Conservation (phyloP, 2,797 vertebrate species). For the Nyctibius grandis region DNA sequence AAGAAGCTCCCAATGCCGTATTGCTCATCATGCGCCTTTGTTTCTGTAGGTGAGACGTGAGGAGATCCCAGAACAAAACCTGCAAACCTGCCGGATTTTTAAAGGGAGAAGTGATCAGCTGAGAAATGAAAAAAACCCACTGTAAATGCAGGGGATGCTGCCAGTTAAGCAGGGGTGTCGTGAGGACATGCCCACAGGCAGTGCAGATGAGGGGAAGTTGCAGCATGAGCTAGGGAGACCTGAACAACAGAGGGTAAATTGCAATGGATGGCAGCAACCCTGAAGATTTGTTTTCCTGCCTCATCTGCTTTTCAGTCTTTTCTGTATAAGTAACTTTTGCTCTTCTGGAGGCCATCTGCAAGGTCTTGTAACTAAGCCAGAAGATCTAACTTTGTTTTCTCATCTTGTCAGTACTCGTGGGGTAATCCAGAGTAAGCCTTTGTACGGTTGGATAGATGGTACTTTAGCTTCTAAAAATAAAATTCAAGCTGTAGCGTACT, state of each 20-base stretch:
- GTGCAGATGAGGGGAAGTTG: not conserved
- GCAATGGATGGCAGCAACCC: not conserved
- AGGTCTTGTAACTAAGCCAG: not conserved
- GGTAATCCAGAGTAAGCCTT: not conserved
- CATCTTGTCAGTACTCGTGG: not conserved
- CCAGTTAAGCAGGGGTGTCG: not conserved
- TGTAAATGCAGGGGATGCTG: not conserved
- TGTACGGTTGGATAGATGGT: not conserved
- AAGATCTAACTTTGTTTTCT: not conserved
- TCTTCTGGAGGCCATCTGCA: conserved; percentile 1
- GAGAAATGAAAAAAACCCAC: not conserved
- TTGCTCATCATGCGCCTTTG: conserved; percentile 65
- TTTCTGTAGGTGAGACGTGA: conserved; percentile 76
- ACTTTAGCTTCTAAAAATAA: not conserved
- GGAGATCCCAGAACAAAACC: conserved; percentile 75
- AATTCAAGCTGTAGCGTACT: not conserved
- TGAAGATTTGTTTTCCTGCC: not conserved
- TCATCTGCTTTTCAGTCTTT: not conserved
- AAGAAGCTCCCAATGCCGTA: conserved; percentile 73
- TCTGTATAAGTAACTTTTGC: not conserved
- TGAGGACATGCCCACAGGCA: not conserved
- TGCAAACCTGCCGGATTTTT: conserved; percentile 76
- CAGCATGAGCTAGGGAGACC: not conserved
- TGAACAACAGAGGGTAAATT: not conserved
- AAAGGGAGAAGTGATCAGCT: not conserved